These are phyloP conservation scores for Channa argus DNA, from an alignment of 2,113 vertebrate genomes.

Conservation along the genomic window DNA sequence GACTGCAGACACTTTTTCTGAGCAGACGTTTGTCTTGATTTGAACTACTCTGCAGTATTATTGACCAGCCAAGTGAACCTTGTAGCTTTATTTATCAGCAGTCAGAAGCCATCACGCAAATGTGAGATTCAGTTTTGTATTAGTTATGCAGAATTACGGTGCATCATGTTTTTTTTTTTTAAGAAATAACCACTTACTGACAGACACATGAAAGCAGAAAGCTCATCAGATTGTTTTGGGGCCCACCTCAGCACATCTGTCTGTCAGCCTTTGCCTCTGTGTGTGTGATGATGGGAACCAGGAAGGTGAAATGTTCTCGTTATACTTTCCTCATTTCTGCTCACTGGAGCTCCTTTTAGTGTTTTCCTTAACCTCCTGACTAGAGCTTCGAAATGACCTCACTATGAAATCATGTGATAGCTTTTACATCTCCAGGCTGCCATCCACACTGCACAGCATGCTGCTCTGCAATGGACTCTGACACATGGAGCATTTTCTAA, in stretches of 20 bases:
- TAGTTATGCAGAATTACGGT: too few species aligned
- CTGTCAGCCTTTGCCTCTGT: not conserved
- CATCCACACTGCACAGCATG: slow-evolving; percentile 1
- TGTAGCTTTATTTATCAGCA: too few species aligned
- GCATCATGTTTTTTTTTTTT: too few species aligned
- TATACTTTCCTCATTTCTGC: not conserved
- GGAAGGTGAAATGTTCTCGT: not conserved
- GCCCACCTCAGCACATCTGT: not conserved
- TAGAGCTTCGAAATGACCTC: slow-evolving; percentile 42
- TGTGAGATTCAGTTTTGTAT: too few species aligned
- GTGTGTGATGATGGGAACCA: not conserved
- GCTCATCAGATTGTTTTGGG: not conserved
- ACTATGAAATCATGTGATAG: slow-evolving; percentile 54
- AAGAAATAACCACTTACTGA: too few species aligned
- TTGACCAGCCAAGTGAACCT: too few species aligned
- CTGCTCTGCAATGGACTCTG: too few species aligned
- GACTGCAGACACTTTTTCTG: too few species aligned
- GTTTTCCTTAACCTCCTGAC: slow-evolving; percentile 20
- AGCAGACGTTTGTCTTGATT: too few species aligned
- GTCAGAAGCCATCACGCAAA: too few species aligned
- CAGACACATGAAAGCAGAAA: not conserved
- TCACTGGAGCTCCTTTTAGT: slow-evolving; percentile 24
- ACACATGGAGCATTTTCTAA: too few species aligned
- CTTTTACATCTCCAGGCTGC: slow-evolving; percentile 49
- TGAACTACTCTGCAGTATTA: too few species aligned